Evolutionary conservation across 1,140 invertebrate species (phyloP).

Genomic region (Zaprionus camerounensis): DNA sequence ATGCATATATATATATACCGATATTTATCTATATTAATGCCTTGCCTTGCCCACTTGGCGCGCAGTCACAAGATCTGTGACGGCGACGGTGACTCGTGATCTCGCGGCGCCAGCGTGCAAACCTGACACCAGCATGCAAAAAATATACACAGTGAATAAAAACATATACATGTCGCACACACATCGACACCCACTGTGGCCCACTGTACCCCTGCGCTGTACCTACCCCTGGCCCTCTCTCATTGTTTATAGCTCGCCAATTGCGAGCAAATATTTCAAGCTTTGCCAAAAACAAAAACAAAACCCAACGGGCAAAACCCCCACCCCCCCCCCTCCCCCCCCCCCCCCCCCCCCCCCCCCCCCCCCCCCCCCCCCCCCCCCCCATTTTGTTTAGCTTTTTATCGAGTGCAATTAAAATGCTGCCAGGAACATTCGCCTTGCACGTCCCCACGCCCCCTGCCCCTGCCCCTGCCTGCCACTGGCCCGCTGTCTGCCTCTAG

Average conservation of each 20-base stretch:
- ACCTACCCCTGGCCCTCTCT: neutral
- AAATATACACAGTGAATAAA: neutral
- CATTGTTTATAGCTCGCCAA: constrained; percentile 20
- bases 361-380: no score
- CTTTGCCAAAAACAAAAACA: constrained; percentile 34
- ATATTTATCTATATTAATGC: constrained; percentile 7
- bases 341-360: no score
- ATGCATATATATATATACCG: neutral
- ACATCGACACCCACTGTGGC: neutral
- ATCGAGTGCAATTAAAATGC: constrained; percentile 47
- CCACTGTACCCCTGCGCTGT: neutral
- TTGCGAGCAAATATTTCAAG: constrained; percentile 49
- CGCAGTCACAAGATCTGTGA: constrained; percentile 48
- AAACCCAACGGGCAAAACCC: neutral
- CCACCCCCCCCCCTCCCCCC: no score
- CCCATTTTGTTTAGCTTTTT: constrained; percentile 44
- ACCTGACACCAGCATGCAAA: constrained; percentile 16
- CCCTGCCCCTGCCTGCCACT: neutral
- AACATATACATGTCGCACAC: neutral
- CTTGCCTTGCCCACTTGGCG: neutral
- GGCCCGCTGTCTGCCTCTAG: neutral
- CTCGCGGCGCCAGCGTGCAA: constrained; percentile 23
- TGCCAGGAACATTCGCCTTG: constrained; percentile 21
- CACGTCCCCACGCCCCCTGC: neutral
- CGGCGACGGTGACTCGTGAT: constrained; percentile 16